Evolutionary conservation across 2,888 invertebrate genomes (phyloP).

Genomic region (Cephonodes hylas): DNA sequence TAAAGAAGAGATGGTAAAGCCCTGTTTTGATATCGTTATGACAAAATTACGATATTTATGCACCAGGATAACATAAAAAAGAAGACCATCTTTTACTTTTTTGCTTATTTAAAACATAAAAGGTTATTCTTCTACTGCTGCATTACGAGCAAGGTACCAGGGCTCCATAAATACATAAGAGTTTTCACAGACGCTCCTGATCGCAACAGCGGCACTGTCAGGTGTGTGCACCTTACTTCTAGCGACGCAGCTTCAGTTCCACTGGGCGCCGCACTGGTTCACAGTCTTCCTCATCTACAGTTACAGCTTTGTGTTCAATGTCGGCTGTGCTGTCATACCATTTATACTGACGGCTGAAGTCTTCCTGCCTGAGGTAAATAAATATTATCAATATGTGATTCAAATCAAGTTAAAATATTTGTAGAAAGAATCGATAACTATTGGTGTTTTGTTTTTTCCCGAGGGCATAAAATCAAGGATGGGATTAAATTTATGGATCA

Average conservation of each 20-base stretch:
- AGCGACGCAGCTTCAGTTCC: constrained; percentile 45
- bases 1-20: too few relatives aligned
- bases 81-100: neutral
- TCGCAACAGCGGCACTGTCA: constrained; percentile 35
- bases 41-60: too few relatives aligned
- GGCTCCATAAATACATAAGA: neutral
- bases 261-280: constrained; percentile 52
- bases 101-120: too few relatives aligned
- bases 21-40: too few relatives aligned
- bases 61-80: neutral
- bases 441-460: too few relatives aligned
- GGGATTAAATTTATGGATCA: too few relatives aligned
- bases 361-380: constrained; percentile 63
- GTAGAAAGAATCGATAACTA: too few relatives aligned
- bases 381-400: too few relatives aligned
- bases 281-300: constrained; percentile 48
- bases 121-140: too few relatives aligned
- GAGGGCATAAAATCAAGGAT: too few relatives aligned
- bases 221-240: constrained; percentile 46
- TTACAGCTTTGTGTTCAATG: constrained; percentile 55
- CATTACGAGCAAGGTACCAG: too few relatives aligned
- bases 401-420: too few relatives aligned
- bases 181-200: constrained; percentile 40
- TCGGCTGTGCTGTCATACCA: constrained; percentile 62
- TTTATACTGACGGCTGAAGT: constrained; percentile 65